Percentiles rank a stretch among this genome's conserved stretches.
Conservation (phyloP, 2,888 invertebrate genomes). For the Drosophila flavopinicola region DNA sequence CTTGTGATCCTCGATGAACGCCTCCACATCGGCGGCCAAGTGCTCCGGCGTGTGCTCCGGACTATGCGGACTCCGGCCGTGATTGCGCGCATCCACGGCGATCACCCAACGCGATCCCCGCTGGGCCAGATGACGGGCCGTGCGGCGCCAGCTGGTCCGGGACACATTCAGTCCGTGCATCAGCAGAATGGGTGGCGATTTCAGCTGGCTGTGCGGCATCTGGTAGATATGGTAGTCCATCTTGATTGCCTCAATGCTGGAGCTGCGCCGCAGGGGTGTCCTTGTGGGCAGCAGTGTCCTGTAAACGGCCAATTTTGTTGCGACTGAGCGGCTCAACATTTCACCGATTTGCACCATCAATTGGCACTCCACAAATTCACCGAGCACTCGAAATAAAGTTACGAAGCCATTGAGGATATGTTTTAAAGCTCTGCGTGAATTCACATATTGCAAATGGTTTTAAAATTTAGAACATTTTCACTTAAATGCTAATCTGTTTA, state of each 20-base stretch:
- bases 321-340: too few species aligned
- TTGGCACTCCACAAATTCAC: too few species aligned
- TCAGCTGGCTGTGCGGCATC: conserved; percentile 23
- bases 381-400: too few species aligned
- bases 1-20: conserved; percentile 10
- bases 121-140: conserved; percentile 17
- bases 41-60: conserved; percentile 11
- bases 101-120: conserved; percentile 33
- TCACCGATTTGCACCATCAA: too few species aligned
- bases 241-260: conserved; percentile 1
- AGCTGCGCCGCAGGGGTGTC: neutral
- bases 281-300: too few species aligned
- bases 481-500: too few species aligned
- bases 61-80: conserved; percentile 37
- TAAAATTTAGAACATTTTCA: too few species aligned
- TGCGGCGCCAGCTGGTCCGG: conserved; percentile 28
- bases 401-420: too few species aligned
- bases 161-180: conserved; percentile 40
- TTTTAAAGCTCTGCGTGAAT: too few species aligned
- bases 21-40: conserved; percentile 40
- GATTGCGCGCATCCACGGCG: conserved; percentile 44
- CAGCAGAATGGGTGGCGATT: conserved; percentile 35
- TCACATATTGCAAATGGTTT: too few species aligned
- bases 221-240: conserved; percentile 33
- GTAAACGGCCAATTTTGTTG: too few species aligned